Evolutionary conservation across 1,140 invertebrate genomes (phyloP).

Genomic region (Paracyclopina nana): DNA sequence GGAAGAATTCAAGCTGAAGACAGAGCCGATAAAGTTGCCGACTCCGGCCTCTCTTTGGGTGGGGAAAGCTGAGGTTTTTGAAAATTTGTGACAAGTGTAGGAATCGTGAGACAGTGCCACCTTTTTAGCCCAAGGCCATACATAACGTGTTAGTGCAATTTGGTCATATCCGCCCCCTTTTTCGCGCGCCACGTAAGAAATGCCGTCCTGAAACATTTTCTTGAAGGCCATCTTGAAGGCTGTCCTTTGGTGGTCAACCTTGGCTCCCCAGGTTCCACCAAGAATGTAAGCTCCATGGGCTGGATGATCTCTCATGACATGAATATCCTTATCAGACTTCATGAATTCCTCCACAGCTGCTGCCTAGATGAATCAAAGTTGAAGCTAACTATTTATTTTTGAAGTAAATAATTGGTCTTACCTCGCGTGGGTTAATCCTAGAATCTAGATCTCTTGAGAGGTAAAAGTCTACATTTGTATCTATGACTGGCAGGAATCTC

Average conservation of each 20-base stretch:
- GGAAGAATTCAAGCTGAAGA: neutral
- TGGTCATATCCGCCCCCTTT: neutral
- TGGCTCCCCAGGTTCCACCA: conserved; percentile 18
- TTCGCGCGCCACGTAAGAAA: neutral
- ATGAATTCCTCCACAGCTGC: conserved; percentile 22
- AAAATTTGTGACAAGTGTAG: conserved; percentile 2
- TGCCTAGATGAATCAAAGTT: too few species aligned
- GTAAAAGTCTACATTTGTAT: conserved; percentile 19
- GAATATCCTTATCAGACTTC: conserved; percentile 18
- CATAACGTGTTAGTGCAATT: neutral
- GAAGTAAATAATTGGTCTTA: too few species aligned
- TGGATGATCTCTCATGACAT: conserved; percentile 23
- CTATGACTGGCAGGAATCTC: conserved; percentile 19
- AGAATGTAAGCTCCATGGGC: conserved; percentile 16
- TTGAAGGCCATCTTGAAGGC: neutral
- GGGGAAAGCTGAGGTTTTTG: neutral
- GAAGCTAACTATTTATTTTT: too few species aligned
- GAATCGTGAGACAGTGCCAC: neutral
- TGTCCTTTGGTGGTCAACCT: conserved; percentile 1
- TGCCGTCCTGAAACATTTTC: neutral
- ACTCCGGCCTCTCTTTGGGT: neutral
- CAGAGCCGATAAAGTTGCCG: neutral
- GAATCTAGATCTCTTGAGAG: conserved; percentile 20
- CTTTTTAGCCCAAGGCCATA: neutral
- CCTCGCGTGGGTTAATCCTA: conserved; percentile 18